A percentile compares a stretch with the other conserved stretches of the same genome.
These are phyloP conservation scores for Scolopax rusticola DNA, from an alignment of 2,797 vertebrate genomes.

Conservation along the genomic window DNA sequence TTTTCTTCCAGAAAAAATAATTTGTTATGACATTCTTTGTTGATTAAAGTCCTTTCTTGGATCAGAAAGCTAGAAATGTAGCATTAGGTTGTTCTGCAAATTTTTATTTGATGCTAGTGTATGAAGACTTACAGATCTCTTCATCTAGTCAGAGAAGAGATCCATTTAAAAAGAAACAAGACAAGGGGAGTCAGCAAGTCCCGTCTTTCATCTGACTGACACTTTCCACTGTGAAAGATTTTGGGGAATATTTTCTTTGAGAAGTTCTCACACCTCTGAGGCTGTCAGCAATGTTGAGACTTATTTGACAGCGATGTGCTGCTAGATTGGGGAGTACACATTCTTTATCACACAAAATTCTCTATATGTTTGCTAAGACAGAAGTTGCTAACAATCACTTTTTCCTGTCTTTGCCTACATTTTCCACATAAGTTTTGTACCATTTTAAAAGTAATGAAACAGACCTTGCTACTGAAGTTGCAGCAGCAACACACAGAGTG, in stretches of 20 bases:
- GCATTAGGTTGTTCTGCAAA: not conserved
- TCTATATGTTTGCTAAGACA: not conserved
- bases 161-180: not conserved
- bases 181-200: not conserved
- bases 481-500: not conserved
- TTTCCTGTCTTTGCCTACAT: not conserved
- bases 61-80: not conserved
- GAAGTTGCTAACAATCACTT: not conserved
- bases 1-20: not conserved
- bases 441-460: not conserved
- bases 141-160: not conserved
- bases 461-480: not conserved
- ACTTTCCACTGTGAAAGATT: not conserved
- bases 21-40: not conserved
- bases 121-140: not conserved
- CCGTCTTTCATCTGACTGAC: not conserved
- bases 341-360: not conserved
- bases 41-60: not conserved
- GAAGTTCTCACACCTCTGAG: not conserved
- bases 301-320: not conserved
- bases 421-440: not conserved
- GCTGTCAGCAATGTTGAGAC: not conserved
- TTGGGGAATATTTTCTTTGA: not conserved
- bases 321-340: not conserved
- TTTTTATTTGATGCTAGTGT: not conserved